Evolutionary conservation across 2,888 invertebrate species (phyloP).

Genomic region (Eupithecia dodoneata): DNA sequence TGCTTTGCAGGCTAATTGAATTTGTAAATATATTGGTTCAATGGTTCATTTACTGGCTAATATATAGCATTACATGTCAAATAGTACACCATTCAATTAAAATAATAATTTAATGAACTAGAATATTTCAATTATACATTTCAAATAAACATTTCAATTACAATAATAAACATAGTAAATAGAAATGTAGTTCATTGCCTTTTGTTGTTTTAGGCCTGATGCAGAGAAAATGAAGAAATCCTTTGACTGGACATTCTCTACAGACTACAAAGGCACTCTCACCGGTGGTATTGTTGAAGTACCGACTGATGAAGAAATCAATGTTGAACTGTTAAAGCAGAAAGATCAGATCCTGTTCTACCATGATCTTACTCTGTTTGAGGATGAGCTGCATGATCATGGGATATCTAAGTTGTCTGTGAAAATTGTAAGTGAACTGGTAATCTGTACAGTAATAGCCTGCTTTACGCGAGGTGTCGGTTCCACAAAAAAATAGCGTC

Average conservation of each 20-base stretch:
- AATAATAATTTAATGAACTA: too few species aligned
- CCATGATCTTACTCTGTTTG: constrained; percentile 96
- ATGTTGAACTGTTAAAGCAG: constrained; percentile 94
- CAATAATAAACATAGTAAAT: too few species aligned
- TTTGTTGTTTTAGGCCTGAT: constrained; percentile 85
- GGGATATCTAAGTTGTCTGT: constrained; percentile 95
- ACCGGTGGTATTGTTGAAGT: constrained; percentile 84
- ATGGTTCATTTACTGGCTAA: too few species aligned
- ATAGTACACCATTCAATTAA: too few species aligned
- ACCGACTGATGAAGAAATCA: constrained; percentile 89
- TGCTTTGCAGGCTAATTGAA: neutral
- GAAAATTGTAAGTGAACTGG: constrained; percentile 91
- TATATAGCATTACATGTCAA: too few species aligned
- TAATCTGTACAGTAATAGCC: neutral
- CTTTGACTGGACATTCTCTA: constrained; percentile 99
- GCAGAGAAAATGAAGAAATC: constrained; percentile 91
- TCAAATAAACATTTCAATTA: too few species aligned
- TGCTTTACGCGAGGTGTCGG: too few species aligned
- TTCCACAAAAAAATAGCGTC: too few species aligned
- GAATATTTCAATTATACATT: too few species aligned
- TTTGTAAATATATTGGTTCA: neutral
- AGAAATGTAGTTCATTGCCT: too few species aligned
- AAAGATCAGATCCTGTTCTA: constrained; percentile 97
- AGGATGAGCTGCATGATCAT: constrained; percentile 99
- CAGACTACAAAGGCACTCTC: constrained; percentile 94